Evolutionary conservation across 1,140 invertebrate genomes (phyloP).

Genomic region (Trinorchestia longiramus): DNA sequence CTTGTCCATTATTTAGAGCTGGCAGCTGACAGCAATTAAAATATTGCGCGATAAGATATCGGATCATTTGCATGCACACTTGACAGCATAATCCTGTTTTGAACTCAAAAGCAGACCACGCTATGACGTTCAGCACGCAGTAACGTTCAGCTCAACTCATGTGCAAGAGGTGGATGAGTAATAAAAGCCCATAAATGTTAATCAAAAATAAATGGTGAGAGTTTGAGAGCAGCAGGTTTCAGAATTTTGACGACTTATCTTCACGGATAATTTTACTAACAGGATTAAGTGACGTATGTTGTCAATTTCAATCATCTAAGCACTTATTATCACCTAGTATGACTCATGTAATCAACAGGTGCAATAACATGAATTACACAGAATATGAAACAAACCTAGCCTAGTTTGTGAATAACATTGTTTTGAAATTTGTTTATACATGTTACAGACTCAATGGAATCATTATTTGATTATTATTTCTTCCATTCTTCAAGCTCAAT

Average conservation of each 20-base stretch:
- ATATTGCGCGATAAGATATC: neutral
- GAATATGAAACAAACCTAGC: neutral
- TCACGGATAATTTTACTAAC: neutral
- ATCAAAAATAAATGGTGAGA: neutral
- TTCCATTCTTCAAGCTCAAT: neutral
- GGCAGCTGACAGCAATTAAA: too few relatives aligned
- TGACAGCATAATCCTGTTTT: too few relatives aligned
- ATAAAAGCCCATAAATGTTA: neutral
- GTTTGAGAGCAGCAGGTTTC: neutral
- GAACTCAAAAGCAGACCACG: too few relatives aligned
- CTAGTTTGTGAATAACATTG: neutral
- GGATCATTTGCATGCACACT: neutral
- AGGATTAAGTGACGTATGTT: neutral
- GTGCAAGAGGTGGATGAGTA: neutral
- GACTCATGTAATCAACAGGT: neutral
- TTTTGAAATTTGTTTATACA: neutral
- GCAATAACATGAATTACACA: neutral
- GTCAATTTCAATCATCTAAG: neutral
- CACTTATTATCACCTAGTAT: neutral
- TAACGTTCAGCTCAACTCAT: neutral
- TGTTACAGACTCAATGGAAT: neutral
- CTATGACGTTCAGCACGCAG: neutral
- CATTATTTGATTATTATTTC: neutral
- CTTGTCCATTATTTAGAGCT: too few relatives aligned
- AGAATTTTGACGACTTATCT: neutral